Conservation (phyloP, 2,888 invertebrate species). For the Pyrrhosoma nymphula region DNA sequence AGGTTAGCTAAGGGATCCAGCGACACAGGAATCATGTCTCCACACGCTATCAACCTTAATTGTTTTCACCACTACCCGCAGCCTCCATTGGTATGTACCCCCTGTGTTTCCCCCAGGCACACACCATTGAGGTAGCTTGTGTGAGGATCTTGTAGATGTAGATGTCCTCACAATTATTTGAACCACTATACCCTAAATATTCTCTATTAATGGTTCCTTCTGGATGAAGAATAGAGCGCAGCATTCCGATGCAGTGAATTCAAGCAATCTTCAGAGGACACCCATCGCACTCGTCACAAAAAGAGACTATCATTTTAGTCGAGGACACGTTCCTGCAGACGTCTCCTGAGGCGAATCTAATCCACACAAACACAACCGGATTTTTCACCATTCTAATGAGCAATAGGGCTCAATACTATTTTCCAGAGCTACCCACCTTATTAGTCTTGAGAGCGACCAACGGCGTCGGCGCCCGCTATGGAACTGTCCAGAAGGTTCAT, state of each 20-base stretch:
- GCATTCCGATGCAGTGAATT: neutral
- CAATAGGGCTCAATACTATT: neutral
- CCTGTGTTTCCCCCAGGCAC: too few relatives aligned
- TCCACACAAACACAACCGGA: constrained; percentile 23
- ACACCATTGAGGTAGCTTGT: too few relatives aligned
- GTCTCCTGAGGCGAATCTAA: neutral
- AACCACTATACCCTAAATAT: neutral
- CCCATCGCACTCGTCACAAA: neutral
- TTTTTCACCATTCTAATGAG: constrained; percentile 9
- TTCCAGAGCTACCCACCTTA: constrained; percentile 58
- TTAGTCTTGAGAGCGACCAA: constrained; percentile 30
- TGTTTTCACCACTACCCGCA: neutral
- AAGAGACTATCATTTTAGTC: neutral
- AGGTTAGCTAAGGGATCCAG: neutral
- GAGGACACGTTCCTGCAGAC: neutral
- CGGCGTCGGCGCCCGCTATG: constrained; percentile 48
- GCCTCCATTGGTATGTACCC: neutral
- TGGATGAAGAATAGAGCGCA: neutral
- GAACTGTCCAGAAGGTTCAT: constrained; percentile 63
- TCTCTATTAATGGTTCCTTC: neutral
- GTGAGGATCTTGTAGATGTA: too few relatives aligned
- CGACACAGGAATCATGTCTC: neutral
- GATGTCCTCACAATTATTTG: neutral
- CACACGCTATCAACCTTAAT: neutral
- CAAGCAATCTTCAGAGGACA: neutral